Percentiles rank a stretch among this genome's conserved stretches.
Conservation (phyloP, 2,113 vertebrate species). For the Orcinus orca region DNA sequence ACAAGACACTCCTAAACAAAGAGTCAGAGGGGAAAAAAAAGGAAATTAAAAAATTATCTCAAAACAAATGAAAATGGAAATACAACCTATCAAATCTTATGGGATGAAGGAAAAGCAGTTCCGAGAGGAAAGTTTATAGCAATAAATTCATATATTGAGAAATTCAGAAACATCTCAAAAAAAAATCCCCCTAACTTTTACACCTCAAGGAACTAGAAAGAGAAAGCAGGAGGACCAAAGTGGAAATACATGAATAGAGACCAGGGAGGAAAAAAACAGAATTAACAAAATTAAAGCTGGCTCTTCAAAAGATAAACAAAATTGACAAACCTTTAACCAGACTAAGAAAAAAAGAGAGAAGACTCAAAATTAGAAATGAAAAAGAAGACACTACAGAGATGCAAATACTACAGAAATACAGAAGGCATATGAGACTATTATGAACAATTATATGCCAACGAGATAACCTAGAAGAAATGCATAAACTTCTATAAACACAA, state of each 20-base stretch:
- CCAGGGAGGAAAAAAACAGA: too few relatives aligned
- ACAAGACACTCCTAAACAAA: background rate
- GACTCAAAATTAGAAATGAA: background rate
- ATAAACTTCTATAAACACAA: background rate
- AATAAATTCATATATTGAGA: background rate
- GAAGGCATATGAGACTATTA: background rate
- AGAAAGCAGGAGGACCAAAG: background rate
- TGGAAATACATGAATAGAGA: background rate
- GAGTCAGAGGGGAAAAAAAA: background rate
- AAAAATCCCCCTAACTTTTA: background rate
- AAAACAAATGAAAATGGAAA: background rate
- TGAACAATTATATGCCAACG: background rate
- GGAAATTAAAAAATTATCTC: background rate
- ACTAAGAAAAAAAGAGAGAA: background rate
- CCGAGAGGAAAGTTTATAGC: background rate
- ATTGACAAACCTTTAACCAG: background rate
- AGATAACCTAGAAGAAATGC: background rate
- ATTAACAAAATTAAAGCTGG: background rate
- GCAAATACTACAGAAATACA: background rate
- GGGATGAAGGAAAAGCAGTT: background rate
- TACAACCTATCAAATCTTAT: background rate
- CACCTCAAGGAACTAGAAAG: background rate
- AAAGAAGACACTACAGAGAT: background rate
- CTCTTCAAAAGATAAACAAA: background rate
- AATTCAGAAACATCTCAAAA: background rate